Conservation (phyloP, 2,888 invertebrate genomes). For the Blomia tropicalis region DNA sequence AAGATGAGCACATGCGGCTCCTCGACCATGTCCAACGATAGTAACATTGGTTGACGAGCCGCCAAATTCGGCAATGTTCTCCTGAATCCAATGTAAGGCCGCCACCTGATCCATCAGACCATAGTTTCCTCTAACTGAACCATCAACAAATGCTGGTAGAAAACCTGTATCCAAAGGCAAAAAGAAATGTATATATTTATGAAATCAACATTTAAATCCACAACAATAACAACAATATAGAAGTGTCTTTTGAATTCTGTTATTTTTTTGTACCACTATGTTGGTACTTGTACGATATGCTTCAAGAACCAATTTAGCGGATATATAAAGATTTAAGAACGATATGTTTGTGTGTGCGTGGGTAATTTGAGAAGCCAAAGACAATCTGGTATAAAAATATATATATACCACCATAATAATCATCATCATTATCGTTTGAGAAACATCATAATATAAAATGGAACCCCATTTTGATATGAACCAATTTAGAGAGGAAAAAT, state of each 20-base stretch:
- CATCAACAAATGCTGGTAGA: constrained; percentile 23
- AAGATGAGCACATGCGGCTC: constrained; percentile 90
- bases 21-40: constrained; percentile 40
- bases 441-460: too few relatives aligned
- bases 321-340: too few relatives aligned
- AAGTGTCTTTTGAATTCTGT: neutral
- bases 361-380: too few relatives aligned
- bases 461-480: too few relatives aligned
- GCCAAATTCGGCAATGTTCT: constrained; percentile 82
- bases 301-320: too few relatives aligned
- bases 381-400: too few relatives aligned
- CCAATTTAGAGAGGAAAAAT: too few relatives aligned
- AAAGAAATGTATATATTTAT: neutral
- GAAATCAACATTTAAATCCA: neutral
- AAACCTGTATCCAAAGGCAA: constrained; percentile 12
- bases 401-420: too few relatives aligned
- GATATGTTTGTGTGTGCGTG: too few relatives aligned
- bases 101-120: constrained; percentile 95
- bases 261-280: too few relatives aligned
- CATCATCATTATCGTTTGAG: too few relatives aligned
- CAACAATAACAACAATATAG: neutral
- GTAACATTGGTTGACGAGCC: constrained; percentile 46
- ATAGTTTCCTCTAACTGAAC: constrained; percentile 51
- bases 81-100: constrained; percentile 89
- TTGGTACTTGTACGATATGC: too few relatives aligned